Evolutionary conservation across 2,888 invertebrate genomes (phyloP), one percentile per base, ranked within the genome.

Genomic region (Agrochola circellaris): DNA sequence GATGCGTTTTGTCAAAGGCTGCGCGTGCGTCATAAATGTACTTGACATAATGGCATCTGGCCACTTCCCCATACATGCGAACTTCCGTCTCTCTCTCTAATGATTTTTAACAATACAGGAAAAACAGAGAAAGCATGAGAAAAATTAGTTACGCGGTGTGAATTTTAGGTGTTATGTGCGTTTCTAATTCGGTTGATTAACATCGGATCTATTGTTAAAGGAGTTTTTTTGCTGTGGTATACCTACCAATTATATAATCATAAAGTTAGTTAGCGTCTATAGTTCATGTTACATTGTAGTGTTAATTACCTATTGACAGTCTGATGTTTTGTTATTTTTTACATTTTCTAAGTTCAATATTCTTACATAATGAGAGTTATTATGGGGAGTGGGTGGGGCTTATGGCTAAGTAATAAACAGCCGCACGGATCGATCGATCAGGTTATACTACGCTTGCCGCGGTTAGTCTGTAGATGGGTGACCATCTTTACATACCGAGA

Each of bases 11-110:
- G 86, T 91, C 90, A 90, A 90, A 90, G 90, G 77, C 89, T 69
- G 71, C 65, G 23, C 83, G 91, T 92, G 93, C 93, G 93, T 93
- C 93, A 93, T 81, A 74, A 73, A 45, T 75, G 93, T 85, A 88
- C 93, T 93, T 93, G 93, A 92, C 90, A 91, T 84, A 86, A 87
- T 86, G 87, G 75, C 87, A 84, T 87, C 82, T 88, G 87, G 70
- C 67, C 23, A 87, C 88, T 88, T 89, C 88, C 85, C 75, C 23
- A 62, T 80, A 48, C 75, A 82, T 79, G 74, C 73, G 73, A 82
- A 56, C 61, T 77, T 73, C 84, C 75, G 75, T 88, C 89, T 82
- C 85, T 75, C 85, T 75, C 69, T 88, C 77, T 81, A 42, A 79
- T 64, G n/a, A 78, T 26, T 38, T 62, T 30, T 20, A 75, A 76